Conservation (phyloP, 2,113 vertebrate genomes). For the Ivindomyrus marchei region DNA sequence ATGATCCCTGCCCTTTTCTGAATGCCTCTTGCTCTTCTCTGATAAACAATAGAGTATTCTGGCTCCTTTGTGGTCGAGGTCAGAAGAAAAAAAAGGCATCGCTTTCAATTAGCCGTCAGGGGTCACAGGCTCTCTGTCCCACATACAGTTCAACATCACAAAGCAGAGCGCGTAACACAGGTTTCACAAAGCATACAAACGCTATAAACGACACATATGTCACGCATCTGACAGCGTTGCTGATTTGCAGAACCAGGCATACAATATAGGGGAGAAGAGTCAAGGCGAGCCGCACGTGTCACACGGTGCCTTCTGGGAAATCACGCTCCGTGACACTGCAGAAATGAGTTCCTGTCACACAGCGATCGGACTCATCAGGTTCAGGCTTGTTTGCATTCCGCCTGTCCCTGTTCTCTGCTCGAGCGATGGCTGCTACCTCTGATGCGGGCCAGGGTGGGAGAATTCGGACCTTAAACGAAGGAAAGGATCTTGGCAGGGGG, state of each 20-base stretch:
- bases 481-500: slow-evolving; percentile 25
- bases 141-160: background rate
- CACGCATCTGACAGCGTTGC: background rate
- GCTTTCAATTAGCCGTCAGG: slow-evolving; percentile 38
- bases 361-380: slow-evolving; percentile 49
- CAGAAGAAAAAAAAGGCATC: slow-evolving; percentile 61
- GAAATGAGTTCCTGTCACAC: slow-evolving; percentile 56
- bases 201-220: background rate
- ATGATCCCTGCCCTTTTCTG: slow-evolving; percentile 73
- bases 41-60: slow-evolving; percentile 75
- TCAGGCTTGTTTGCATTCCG: slow-evolving; percentile 46
- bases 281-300: background rate
- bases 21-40: slow-evolving; percentile 68
- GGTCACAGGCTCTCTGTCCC: background rate
- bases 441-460: slow-evolving; percentile 32
- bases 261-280: background rate
- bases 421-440: slow-evolving; percentile 23
- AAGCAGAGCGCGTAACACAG: background rate
- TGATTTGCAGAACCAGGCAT: background rate
- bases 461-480: background rate
- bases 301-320: slow-evolving; percentile 23
- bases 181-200: background rate
- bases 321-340: slow-evolving; percentile 54
- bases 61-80: slow-evolving; percentile 66
- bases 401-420: slow-evolving; percentile 19